Percentiles rank a stretch among this genome's conserved stretches.
These are phyloP conservation scores for Poicephalus meyeri DNA, from an alignment of 2,113 vertebrate genomes.

Conservation along the genomic window DNA sequence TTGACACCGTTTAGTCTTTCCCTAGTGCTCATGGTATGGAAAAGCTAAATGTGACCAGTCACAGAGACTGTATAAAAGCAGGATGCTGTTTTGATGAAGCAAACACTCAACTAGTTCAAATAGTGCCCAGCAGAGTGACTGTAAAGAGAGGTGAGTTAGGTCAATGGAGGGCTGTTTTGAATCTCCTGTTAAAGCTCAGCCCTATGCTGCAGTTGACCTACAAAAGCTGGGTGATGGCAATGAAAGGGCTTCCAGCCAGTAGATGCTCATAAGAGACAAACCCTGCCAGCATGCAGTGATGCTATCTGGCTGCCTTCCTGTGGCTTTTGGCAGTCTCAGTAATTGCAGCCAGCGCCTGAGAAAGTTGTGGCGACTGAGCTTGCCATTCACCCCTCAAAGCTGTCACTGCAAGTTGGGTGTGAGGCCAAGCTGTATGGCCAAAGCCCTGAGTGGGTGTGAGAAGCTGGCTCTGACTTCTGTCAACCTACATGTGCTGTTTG, in stretches of 20 bases:
- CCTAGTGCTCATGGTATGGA: neutral
- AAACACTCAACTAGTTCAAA: neutral
- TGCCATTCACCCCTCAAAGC: rapidly evolving
- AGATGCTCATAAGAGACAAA: neutral
- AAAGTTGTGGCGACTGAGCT: neutral
- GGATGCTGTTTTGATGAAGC: neutral
- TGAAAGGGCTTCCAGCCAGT: neutral
- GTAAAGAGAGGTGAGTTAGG: neutral
- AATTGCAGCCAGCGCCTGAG: neutral
- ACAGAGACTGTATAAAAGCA: neutral
- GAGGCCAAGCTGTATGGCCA: neutral
- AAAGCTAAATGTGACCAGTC: neutral
- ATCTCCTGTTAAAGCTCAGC: neutral
- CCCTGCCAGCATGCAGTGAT: neutral
- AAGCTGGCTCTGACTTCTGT: neutral
- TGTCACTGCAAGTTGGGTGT: neutral
- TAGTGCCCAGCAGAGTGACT: neutral
- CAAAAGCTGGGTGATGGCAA: neutral
- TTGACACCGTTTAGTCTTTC: neutral
- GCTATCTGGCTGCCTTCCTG: neutral
- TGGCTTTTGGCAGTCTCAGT: neutral
- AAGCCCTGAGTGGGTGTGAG: neutral
- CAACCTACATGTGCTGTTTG: neutral
- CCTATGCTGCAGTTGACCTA: neutral
- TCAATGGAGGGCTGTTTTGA: neutral